Evolutionary conservation across 2,888 invertebrate genomes (phyloP), one percentile per base, ranked within the genome.

Genomic region (Cynaeus angustus): DNA sequence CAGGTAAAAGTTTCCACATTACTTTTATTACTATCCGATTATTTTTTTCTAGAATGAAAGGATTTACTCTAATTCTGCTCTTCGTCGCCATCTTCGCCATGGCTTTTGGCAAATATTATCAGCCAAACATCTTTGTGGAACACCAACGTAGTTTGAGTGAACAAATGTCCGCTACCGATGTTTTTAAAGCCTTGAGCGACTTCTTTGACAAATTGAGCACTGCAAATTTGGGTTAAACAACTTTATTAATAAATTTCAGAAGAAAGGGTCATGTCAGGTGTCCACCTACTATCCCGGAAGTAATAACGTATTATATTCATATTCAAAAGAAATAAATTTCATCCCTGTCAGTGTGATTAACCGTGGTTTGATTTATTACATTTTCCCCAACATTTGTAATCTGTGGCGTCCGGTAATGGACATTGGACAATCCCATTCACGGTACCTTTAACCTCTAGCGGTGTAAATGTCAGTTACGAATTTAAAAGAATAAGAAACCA

Each of bases 371-470:
- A 53, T 53, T 53, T 53, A 53, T 33, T 33, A 33, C n/a, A 33
- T 53, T 53, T 33, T 16, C 33, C 37, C 37, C n/a, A 53, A 13
- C 37, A 33, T 53, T 53, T 10, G 28, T 53, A 53, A 30, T 56
- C 55, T 33, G 7, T 13, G 43, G 26, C 41, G 38, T 41, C 56
- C 56, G 14, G 41, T n/a, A 38, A 41, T 41, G 56, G 41, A 56
- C 43, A 38, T 21, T 41, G 56, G 41, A 56, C 43, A 38, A 43
- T 26, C 56, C 38, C 56, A 56, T 56, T n/a, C 21, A 33, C 12
- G 56, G 21, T 56, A 56, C 56, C 56, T 56, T 56, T 56, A 56
- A 56, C 56, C 56, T 56, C 56, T 56, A 56, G 56, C 56, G 56
- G 56, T 56, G 56, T 56, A 56, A 56, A 56, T 56, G 56, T 56